A percentile compares a stretch with the other conserved stretches of the same genome.
phyloP scores from a whole-genome alignment of 2,888 invertebrate genomes.

The Nomada fucata region DNA sequence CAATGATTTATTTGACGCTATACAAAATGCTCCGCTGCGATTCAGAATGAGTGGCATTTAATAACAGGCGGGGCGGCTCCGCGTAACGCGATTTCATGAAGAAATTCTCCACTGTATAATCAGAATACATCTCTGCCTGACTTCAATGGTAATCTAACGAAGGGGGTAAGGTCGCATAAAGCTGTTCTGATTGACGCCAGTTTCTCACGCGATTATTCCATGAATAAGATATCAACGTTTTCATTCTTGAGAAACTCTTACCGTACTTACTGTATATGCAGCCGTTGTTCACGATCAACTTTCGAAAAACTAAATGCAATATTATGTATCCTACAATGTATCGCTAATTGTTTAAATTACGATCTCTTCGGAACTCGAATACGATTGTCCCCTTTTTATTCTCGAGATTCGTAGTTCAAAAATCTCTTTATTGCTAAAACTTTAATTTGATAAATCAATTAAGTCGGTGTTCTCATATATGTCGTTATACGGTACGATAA shows the following conservation, averaged over 20 bases:
- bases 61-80: not conserved
- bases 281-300: too few species aligned
- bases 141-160: constrained; percentile 9
- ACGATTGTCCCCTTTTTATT: too few species aligned
- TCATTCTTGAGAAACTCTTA: not conserved
- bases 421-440: too few species aligned
- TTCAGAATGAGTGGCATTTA: constrained; percentile 11
- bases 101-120: constrained; percentile 9
- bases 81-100: not conserved
- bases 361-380: too few species aligned
- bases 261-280: too few species aligned
- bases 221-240: constrained; percentile 3
- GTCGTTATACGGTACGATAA: too few species aligned
- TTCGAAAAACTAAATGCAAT: too few species aligned
- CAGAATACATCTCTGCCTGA: not conserved
- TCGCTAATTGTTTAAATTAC: too few species aligned
- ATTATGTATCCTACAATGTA: too few species aligned
- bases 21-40: not conserved
- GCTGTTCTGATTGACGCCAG: constrained; percentile 10
- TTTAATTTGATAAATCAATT: too few species aligned
- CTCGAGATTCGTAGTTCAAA: too few species aligned
- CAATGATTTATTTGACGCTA: not conserved
- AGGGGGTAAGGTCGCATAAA: constrained; percentile 11
- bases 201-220: constrained; percentile 19
- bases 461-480: too few species aligned